Conservation (phyloP, 2,888 invertebrate species). For the Perizoma affinitatum region DNA sequence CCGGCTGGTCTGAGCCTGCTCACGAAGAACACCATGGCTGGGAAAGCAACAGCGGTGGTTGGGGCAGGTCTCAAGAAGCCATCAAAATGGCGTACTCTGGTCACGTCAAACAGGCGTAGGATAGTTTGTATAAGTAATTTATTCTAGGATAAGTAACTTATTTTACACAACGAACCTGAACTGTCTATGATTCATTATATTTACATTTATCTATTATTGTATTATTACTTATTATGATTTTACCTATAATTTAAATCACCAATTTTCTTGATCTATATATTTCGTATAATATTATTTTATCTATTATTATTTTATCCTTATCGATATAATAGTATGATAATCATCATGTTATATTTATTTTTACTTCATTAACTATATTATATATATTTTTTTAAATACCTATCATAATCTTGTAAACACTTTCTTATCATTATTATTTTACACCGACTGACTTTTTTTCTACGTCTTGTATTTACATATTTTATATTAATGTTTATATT, state of each 20-base stretch:
- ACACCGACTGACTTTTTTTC: background rate
- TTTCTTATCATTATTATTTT: background rate
- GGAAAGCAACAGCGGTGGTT: slow-evolving; percentile 73
- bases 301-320: slow-evolving; percentile 13
- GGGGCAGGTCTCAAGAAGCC: slow-evolving; percentile 87
- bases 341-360: slow-evolving; percentile 6
- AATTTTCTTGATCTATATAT: too few species aligned
- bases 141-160: slow-evolving; percentile 51
- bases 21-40: slow-evolving; percentile 84
- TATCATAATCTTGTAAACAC: slow-evolving; percentile 18
- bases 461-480: background rate
- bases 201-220: slow-evolving; percentile 1
- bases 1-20: slow-evolving; percentile 88
- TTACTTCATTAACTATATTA: slow-evolving; percentile 22
- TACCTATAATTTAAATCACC: slow-evolving; percentile 34
- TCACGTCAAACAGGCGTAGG: slow-evolving; percentile 75
- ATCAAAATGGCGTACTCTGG: slow-evolving; percentile 89
- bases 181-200: slow-evolving; percentile 37
- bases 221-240: slow-evolving; percentile 2
- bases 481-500: slow-evolving; percentile 4
- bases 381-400: slow-evolving; percentile 30
- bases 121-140: slow-evolving; percentile 50
- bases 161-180: slow-evolving; percentile 42
- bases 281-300: too few species aligned
- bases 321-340: slow-evolving; percentile 29